Base-by-base conservation (phyloP, 2,888 invertebrate species). In the Terebella lapidaria region DNA sequence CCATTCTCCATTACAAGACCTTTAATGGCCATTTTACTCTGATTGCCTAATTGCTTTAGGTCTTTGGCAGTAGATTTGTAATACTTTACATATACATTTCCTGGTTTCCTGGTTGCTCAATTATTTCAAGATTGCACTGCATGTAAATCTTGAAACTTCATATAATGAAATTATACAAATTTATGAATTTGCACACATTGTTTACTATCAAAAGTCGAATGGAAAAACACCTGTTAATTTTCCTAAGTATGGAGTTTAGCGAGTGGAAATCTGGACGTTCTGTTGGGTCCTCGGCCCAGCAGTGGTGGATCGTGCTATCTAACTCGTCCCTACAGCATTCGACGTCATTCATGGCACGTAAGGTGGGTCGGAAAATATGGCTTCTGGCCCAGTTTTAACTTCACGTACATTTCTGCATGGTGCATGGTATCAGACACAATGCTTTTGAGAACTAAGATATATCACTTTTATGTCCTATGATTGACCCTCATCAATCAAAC, bases 161-260 rank as follows among this genome's bases (percentile, higher is more conserved):
- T n/a, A n/a, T n/a, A n/a, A n/a, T n/a, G n/a, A n/a, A n/a, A n/a
- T n/a, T n/a, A n/a, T n/a, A n/a, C 72, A n/a, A n/a, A n/a, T n/a
- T n/a, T n/a, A n/a, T n/a, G n/a, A 35, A 35, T 15, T 15, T n/a
- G n/a, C n/a, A 35, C 10, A 10, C 10, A 35, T 35, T 35, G 10
- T 35, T 35, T 15, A 35, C n/a, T 35, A n/a, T n/a, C 42, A n/a
- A n/a, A n/a, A n/a, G n/a, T n/a, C n/a, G n/a, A n/a, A n/a, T n/a
- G n/a, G n/a, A n/a, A n/a, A n/a, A n/a, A n/a, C n/a, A 95, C 96
- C 93, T 94, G 84, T 96, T 96, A 70, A 97, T 87, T 79, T 92
- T 88, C 66, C 94, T 86, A 71, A 99, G 89, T 59, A 89, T 89
- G 60, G 89, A 87, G 79, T 96, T 94, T 18, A 99, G 85, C 26